phyloP scores from a whole-genome alignment of 2,888 invertebrate genomes.

The Podotricha telesiphe region DNA sequence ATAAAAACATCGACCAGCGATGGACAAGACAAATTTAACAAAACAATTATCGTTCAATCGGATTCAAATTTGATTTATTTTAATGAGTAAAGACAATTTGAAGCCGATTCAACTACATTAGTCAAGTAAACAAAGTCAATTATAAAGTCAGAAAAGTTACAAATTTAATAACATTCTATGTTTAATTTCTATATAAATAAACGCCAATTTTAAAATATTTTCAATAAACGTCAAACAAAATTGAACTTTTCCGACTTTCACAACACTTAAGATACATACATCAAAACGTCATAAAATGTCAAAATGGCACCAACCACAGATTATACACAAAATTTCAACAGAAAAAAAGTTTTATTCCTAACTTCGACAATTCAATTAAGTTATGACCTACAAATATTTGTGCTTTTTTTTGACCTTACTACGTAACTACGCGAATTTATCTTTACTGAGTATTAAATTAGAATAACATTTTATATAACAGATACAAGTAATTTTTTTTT shows the following conservation, averaged over 20 bases:
- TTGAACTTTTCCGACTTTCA: neutral
- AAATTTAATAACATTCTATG: neutral
- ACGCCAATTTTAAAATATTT: no score
- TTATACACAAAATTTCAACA: slow-evolving; percentile 11
- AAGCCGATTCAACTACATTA: slow-evolving; percentile 9
- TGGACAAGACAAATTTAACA: slow-evolving; percentile 53
- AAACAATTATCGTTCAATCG: slow-evolving; percentile 38
- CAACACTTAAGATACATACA: neutral
- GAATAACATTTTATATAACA: slow-evolving; percentile 35
- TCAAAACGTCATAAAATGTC: neutral
- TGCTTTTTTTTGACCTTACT: slow-evolving; percentile 31
- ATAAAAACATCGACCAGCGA: slow-evolving; percentile 72
- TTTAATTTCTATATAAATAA: no score
- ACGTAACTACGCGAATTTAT: slow-evolving; percentile 25
- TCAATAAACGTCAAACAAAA: neutral
- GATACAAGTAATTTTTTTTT: slow-evolving; percentile 34
- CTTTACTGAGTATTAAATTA: slow-evolving; percentile 39
- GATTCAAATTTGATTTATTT: slow-evolving; percentile 17
- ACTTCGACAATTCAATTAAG: slow-evolving; percentile 13
- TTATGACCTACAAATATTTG: slow-evolving; percentile 35
- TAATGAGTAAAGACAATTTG: slow-evolving; percentile 7
- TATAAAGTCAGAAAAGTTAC: slow-evolving; percentile 8
- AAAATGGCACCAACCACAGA: slow-evolving; percentile 34
- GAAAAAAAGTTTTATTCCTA: neutral
- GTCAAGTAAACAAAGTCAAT: neutral